Evolutionary conservation across 2,113 vertebrate genomes (phyloP).

Genomic region (Lagopus leucura): DNA sequence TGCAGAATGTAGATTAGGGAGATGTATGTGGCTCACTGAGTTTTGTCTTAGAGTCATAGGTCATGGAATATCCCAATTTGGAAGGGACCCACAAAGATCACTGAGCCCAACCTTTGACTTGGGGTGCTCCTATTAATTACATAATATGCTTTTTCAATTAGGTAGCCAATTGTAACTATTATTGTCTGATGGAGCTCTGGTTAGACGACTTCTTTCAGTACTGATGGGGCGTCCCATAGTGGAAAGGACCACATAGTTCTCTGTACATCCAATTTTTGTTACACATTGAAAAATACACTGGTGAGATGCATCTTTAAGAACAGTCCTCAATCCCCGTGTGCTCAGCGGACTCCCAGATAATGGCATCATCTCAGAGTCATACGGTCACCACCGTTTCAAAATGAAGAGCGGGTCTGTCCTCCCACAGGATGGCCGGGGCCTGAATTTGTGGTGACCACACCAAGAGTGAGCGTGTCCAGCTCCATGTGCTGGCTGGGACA

Average conservation of each 20-base stretch:
- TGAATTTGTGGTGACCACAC: rapidly evolving
- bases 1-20: background rate
- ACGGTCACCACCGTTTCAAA: background rate
- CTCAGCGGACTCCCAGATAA: background rate
- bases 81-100: too few species aligned
- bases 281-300: background rate
- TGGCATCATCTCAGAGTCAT: background rate
- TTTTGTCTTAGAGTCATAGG: background rate
- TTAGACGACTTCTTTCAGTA: background rate
- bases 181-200: background rate
- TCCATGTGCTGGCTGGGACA: background rate
- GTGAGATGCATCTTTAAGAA: background rate
- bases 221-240: background rate
- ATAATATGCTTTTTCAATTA: background rate
- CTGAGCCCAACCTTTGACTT: too few species aligned
- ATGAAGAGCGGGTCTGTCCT: background rate
- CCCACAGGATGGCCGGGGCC: rapidly evolving
- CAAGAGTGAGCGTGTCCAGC: rapidly evolving
- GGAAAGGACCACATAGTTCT: too few species aligned
- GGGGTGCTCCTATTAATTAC: background rate
- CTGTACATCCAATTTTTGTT: background rate
- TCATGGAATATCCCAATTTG: too few species aligned
- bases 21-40: background rate
- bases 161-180: background rate
- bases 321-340: background rate